Conservation (phyloP, 2,113 vertebrate species). For the Panthera uncia region DNA sequence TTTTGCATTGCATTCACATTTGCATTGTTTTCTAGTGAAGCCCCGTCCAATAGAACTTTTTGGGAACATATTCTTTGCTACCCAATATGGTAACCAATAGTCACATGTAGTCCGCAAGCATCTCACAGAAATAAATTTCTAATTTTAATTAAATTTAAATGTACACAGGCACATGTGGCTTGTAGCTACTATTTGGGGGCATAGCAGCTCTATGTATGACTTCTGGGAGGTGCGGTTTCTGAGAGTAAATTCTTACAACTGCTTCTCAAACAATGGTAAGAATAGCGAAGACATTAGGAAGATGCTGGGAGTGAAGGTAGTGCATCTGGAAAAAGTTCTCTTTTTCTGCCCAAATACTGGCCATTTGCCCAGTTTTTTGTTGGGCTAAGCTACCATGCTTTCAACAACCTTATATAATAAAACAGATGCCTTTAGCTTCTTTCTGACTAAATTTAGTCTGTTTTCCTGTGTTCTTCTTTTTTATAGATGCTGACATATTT, state of each 20-base stretch:
- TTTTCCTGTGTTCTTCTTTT: conserved; percentile 22
- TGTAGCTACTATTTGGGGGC: not conserved
- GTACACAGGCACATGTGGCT: not conserved
- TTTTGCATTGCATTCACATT: not conserved
- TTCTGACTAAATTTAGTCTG: conserved; percentile 51
- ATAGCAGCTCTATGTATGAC: not conserved
- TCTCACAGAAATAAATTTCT: not conserved
- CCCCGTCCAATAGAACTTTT: not conserved
- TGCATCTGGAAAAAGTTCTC: not conserved
- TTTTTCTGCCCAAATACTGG: not conserved
- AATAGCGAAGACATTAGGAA: not conserved
- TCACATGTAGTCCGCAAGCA: not conserved
- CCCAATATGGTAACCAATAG: not conserved
- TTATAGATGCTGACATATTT: conserved; percentile 55
- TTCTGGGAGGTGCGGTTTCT: not conserved
- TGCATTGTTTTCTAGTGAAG: not conserved
- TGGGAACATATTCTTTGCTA: not conserved
- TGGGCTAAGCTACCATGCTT: not conserved
- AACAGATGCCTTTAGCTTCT: conserved; percentile 47
- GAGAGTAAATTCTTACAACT: not conserved
- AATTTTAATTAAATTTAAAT: not conserved
- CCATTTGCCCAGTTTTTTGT: not conserved
- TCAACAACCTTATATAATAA: conserved; percentile 27
- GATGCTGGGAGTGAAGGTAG: not conserved
- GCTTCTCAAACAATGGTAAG: not conserved